Conservation (phyloP, 2,113 vertebrate species). For the Petrocephalus zakoni region DNA sequence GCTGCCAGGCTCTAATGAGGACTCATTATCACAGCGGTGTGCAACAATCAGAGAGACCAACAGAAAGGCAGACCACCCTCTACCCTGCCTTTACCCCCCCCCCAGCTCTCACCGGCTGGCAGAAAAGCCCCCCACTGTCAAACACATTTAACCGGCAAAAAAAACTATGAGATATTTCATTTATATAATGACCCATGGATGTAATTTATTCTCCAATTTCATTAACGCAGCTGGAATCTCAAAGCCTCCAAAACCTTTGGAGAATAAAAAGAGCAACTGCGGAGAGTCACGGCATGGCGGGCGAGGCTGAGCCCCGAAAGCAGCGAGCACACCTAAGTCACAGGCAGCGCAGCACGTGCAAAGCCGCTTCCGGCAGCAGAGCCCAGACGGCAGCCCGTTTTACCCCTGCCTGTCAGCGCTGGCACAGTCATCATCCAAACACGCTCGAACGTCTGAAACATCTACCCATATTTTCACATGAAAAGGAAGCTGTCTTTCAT, state of each 20-base stretch:
- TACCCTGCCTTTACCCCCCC: background rate
- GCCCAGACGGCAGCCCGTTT: background rate
- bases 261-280: background rate
- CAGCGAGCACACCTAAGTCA: background rate
- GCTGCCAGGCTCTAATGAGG: slow-evolving; percentile 13
- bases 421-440: background rate
- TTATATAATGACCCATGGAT: background rate
- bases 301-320: background rate
- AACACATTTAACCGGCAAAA: background rate
- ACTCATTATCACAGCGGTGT: slow-evolving; percentile 16
- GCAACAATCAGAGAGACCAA: background rate
- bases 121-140: background rate
- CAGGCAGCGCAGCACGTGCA: background rate
- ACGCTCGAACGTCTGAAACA: background rate
- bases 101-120: background rate
- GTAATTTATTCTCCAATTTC: slow-evolving; percentile 5
- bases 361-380: background rate
- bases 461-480: background rate
- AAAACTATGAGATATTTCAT: background rate
- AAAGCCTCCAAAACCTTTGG: background rate
- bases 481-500: background rate
- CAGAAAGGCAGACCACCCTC: background rate
- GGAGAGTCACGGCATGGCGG: background rate
- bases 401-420: background rate
- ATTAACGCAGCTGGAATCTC: background rate